Base-by-base conservation (phyloP, 2,113 vertebrate genomes). In the Eonycteris spelaea region DNA sequence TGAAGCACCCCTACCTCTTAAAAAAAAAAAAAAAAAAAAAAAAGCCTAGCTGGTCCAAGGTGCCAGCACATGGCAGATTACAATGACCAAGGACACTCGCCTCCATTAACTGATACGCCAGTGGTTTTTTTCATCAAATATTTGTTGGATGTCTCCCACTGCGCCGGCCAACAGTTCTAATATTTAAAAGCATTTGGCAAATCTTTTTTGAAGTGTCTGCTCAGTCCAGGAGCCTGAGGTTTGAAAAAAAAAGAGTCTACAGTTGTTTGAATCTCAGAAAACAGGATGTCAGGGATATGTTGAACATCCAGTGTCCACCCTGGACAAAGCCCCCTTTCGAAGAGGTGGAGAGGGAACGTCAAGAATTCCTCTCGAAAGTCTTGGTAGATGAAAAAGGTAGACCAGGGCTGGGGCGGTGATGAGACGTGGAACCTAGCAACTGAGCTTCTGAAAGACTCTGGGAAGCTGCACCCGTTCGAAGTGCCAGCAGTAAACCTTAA, bases 401-500 rank as follows among this genome's bases (percentile, higher is more conserved):
- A 2, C 15, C 0, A 61, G 91, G 18, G n/a, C 8, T 55, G 63
- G 86, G 45, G 10, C 6, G 57, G 24, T 6, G 43, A 13, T 21
- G 68, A 26, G 74, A 65, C 30, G n/a, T 9, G 15, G n/a, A 43
- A 8, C 53, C 61, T 38, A 51, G 70, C 35, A 85, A 75, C 57
- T 0, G 7, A 73, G 26, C 63, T 63, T 30, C 2, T 5, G 53
- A 24, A 61, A n/a, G 28, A 2, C 53, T 78, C 79, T 73, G 61
- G 45, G 74, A 30, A 28, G 40, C 38, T 0, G 33, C 3, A 9
- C 79, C 28, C 40, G 5, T 7, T 7, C 59, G 1, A 0, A 3
- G 16, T 4, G 53, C 61, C 61, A 38, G 33, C 55, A 14, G 24
- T 0, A 57, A 80, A 22, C 53, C 40, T 28, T 3, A 82, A 57